Conservation (phyloP, 2,113 vertebrate species). For the Archilochus colubris region DNA sequence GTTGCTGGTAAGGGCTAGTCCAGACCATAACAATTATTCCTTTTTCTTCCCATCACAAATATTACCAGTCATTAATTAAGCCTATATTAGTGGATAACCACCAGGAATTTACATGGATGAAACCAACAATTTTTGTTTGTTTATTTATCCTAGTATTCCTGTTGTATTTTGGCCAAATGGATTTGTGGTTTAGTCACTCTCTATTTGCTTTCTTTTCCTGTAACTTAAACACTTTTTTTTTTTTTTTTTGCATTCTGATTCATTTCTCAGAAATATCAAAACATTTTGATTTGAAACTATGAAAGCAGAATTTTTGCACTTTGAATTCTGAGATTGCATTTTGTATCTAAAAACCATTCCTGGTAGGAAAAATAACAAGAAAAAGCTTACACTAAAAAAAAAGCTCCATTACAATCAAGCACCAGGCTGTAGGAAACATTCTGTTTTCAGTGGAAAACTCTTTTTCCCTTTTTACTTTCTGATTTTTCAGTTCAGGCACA, state of each 20-base stretch:
- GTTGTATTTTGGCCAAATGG: background rate
- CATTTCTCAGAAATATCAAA: background rate
- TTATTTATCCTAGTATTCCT: background rate
- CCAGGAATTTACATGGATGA: background rate
- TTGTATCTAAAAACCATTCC: background rate
- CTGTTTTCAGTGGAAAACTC: background rate
- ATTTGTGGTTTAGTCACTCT: background rate
- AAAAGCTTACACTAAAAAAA: background rate
- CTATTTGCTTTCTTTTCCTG: constrained; percentile 15
- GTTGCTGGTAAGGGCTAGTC: background rate
- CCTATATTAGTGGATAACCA: background rate
- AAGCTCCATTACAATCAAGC: background rate
- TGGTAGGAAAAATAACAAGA: background rate
- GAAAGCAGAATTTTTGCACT: background rate
- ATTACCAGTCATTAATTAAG: background rate
- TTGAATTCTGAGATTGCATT: background rate
- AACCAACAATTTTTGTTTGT: background rate
- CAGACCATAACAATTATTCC: background rate
- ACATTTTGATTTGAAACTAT: background rate
- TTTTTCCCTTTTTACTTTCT: background rate
- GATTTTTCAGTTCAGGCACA: background rate
- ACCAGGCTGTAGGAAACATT: background rate
- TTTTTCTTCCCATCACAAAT: background rate
- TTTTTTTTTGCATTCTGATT: background rate
- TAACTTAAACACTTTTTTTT: background rate